phyloP scores from a whole-genome alignment of 2,888 invertebrate species.

The Baronia brevicornis region DNA sequence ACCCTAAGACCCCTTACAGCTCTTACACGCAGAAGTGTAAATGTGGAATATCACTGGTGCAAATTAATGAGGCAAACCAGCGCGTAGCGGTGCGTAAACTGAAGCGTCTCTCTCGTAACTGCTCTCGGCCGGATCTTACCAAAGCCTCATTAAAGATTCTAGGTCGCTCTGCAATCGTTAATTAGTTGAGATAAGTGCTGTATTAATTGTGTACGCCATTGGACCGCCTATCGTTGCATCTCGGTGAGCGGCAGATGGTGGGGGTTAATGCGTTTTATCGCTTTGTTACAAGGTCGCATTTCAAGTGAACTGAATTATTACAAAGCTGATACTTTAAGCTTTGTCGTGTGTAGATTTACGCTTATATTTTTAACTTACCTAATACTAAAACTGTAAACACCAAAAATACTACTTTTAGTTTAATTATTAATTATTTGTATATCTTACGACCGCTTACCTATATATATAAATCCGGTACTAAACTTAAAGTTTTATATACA shows the following conservation, averaged over 20 bases:
- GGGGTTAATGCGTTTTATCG: slow-evolving; percentile 15
- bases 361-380: no score
- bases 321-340: no score
- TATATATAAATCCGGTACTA: no score
- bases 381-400: no score
- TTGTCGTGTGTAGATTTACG: no score
- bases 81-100: slow-evolving; percentile 24
- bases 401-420: no score
- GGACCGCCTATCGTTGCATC: slow-evolving; percentile 57
- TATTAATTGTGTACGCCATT: slow-evolving; percentile 72
- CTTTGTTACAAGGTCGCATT: slow-evolving; percentile 13
- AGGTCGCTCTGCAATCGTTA: slow-evolving; percentile 70
- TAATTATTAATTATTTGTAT: no score
- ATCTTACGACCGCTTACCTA: no score
- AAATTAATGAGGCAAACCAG: slow-evolving; percentile 15
- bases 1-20: slow-evolving; percentile 5
- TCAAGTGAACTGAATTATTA: background rate
- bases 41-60: slow-evolving; percentile 13
- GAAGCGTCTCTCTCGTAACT: slow-evolving; percentile 23
- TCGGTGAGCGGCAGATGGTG: slow-evolving; percentile 23
- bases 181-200: slow-evolving; percentile 68
- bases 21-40: slow-evolving; percentile 3
- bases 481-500: no score
- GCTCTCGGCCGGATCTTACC: slow-evolving; percentile 59
- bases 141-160: slow-evolving; percentile 71